Evolutionary conservation across 2,113 vertebrate genomes (phyloP).

Genomic region (Myrmecobius fasciatus): DNA sequence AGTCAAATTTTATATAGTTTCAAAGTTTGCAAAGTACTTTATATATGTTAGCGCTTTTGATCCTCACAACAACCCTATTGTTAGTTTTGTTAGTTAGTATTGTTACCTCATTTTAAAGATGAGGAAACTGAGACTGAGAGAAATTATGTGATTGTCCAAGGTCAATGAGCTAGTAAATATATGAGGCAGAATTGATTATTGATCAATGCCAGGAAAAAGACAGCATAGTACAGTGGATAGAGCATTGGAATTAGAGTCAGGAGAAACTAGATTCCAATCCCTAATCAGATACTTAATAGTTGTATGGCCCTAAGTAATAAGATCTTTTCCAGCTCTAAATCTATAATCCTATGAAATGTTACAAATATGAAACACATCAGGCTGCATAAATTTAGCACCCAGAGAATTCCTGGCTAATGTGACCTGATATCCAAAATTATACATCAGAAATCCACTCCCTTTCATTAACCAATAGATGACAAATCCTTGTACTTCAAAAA

Average conservation of each 20-base stretch:
- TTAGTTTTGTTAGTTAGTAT: too few relatives aligned
- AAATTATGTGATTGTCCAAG: neutral
- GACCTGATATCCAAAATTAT: neutral
- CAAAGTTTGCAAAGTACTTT: neutral
- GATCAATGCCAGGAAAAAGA: too few relatives aligned
- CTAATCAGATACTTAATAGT: too few relatives aligned
- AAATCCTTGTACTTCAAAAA: neutral
- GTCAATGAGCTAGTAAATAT: neutral
- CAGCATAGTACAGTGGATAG: too few relatives aligned
- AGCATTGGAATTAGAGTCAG: too few relatives aligned
- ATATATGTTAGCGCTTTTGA: neutral
- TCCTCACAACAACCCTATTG: neutral
- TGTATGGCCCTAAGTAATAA: too few relatives aligned
- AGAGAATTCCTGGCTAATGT: neutral
- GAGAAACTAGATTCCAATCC: too few relatives aligned
- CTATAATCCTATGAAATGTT: too few relatives aligned
- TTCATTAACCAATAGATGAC: neutral
- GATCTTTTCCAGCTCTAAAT: too few relatives aligned
- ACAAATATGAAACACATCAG: too few relatives aligned
- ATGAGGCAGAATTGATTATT: too few relatives aligned
- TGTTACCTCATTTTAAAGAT: neutral
- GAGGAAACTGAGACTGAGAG: neutral
- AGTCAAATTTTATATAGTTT: too few relatives aligned
- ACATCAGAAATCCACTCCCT: neutral
- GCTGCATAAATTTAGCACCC: neutral